A percentile compares a stretch with the other conserved stretches of the same genome.
phyloP scores from a whole-genome alignment of 2,113 vertebrate genomes.

The Pseudorasbora parva region DNA sequence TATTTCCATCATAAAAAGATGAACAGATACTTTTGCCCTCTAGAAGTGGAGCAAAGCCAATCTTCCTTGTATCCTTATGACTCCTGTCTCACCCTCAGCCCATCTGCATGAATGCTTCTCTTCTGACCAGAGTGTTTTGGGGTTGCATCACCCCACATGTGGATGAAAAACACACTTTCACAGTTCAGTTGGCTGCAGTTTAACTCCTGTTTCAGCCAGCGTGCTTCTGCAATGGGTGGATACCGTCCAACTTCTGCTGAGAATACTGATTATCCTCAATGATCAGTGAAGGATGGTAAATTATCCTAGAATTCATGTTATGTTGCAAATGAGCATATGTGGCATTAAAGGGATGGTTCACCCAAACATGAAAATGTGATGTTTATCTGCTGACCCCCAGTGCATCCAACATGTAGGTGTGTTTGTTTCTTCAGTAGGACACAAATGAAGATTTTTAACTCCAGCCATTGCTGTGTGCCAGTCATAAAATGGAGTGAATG shows the following conservation, averaged over 20 bases:
- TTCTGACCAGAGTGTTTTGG: slow-evolving; percentile 20
- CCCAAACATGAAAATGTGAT: too few relatives aligned
- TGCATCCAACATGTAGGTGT: too few relatives aligned
- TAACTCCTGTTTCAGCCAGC: not conserved
- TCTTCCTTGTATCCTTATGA: not conserved
- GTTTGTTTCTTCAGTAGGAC: too few relatives aligned
- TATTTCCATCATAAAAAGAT: not conserved
- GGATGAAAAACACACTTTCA: not conserved
- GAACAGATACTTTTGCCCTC: slow-evolving; percentile 17
- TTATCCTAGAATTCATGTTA: not conserved
- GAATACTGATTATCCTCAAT: not conserved
- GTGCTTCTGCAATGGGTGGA: not conserved
- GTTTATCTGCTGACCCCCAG: too few relatives aligned
- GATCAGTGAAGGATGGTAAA: not conserved
- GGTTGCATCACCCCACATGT: slow-evolving; percentile 33
- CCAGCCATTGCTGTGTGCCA: too few relatives aligned
- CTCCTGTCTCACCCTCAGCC: slow-evolving; percentile 20
- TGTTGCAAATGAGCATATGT: not conserved
- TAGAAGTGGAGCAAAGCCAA: slow-evolving; percentile 37
- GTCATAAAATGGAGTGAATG: too few relatives aligned
- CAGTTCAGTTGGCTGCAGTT: slow-evolving; percentile 36
- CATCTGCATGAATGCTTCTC: slow-evolving; percentile 49
- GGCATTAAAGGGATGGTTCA: too few relatives aligned
- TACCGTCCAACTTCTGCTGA: slow-evolving; percentile 22
- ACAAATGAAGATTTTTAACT: too few relatives aligned